Percentiles rank a stretch among this genome's conserved stretches.
phyloP scores from a whole-genome alignment of 2,113 vertebrate species.

The Emydocephalus ijimae region DNA sequence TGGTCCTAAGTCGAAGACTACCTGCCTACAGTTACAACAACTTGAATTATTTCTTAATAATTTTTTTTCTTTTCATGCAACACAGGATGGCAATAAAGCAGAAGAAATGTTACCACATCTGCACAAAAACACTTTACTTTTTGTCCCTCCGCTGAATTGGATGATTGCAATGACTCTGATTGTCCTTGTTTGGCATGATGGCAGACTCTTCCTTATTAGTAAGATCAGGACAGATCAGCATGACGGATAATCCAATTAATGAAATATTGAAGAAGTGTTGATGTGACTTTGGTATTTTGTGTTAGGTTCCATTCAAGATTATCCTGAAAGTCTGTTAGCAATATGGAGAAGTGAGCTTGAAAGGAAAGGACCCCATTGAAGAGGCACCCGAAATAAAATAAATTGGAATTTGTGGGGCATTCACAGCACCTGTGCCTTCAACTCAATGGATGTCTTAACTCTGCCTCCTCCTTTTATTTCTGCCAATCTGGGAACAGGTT shows the following conservation, averaged over 20 bases:
- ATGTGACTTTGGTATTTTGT: background rate
- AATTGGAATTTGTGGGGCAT: background rate
- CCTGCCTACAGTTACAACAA: constrained; percentile 3
- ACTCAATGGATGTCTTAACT: background rate
- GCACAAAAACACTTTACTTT: constrained; percentile 32
- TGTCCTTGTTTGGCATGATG: background rate
- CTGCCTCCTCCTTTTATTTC: background rate
- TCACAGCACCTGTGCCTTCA: background rate
- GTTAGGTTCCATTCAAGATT: background rate
- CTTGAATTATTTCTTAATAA: background rate
- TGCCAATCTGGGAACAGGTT: background rate
- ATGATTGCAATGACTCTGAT: background rate
- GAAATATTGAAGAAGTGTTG: background rate
- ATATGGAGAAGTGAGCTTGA: background rate
- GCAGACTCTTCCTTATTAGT: background rate
- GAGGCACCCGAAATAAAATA: background rate
- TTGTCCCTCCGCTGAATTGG: background rate
- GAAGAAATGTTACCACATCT: constrained; percentile 23
- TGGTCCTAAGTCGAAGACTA: background rate
- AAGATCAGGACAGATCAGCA: background rate
- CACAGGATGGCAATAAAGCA: constrained; percentile 60
- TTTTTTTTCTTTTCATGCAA: background rate
- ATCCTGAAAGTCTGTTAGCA: background rate
- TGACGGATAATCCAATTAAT: background rate
- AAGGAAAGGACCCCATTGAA: background rate